Base-by-base conservation (phyloP, 2,113 vertebrate species). In the Cyphomyrus plagiostoma region DNA sequence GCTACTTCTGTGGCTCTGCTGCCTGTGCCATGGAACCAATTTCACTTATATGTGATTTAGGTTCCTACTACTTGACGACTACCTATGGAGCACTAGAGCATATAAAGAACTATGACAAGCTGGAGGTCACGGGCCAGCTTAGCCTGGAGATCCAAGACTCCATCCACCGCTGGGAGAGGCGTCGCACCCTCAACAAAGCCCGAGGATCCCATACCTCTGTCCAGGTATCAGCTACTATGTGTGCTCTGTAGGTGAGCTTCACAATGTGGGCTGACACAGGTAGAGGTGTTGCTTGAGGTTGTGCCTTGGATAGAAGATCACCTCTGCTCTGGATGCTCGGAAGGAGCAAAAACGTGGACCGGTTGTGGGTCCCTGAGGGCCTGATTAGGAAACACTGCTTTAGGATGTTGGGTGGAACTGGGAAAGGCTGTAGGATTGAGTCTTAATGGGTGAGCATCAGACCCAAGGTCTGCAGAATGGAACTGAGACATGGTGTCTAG, bases 11-110 rank as follows among this genome's bases (percentile, higher is more conserved):
- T 21, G 82, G 45, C 35, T 39, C 15, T 39, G 70, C 15, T 30
- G 30, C 4, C 35, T 39, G 2, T 17, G 2, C 49, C 13, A 30
- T 30, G n/a, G 53, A 66, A 11, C 62, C 48, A 17, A 3, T 30
- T 19, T 45, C 35, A 53, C 19, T 23, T n/a, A 17, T 15, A 13
- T 53, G 49, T 48, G 88, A 83, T 90, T 23, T 90, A 99, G 98
- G 98, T 23, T 99, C 97, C 23, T 99, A 99, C 93, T 99, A 99
- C 91, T 95, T 99, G 93, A 99, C 98, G 80, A 99, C 98, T 90
- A 99, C 98, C 21, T 99, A 98, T 0, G 98, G 98, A 0, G 97
- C 98, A 26, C 93, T 99, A 93, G 97, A 99, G 91, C 98, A 99
- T 91, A 99, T 99, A 56, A 99, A 96, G 95, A 97, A 96, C 88